Percentiles rank a stretch among this genome's conserved stretches.
Conservation (phyloP, 2,888 invertebrate species). For the Apeira syringaria region DNA sequence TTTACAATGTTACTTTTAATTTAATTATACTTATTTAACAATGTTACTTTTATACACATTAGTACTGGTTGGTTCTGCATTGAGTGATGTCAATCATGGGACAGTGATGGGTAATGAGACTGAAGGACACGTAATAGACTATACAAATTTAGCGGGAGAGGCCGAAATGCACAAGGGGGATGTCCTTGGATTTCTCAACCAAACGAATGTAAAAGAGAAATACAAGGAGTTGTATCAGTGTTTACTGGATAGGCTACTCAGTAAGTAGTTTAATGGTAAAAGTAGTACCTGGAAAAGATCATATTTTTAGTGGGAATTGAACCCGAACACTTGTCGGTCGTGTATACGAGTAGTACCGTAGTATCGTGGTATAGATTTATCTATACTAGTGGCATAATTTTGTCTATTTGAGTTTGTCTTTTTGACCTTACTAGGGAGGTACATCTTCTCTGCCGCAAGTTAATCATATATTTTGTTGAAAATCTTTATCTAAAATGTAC, state of each 20-base stretch:
- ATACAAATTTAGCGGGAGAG: conserved; percentile 55
- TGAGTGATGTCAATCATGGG: conserved; percentile 22
- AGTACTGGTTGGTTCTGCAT: conserved; percentile 12
- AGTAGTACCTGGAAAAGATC: too few relatives aligned
- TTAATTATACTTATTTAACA: not conserved
- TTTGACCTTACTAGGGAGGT: too few relatives aligned
- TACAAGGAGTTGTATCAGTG: conserved; percentile 58
- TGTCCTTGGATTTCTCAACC: conserved; percentile 60
- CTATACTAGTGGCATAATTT: too few relatives aligned
- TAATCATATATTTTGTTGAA: too few relatives aligned
- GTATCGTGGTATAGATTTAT: too few relatives aligned
- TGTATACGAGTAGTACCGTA: too few relatives aligned
- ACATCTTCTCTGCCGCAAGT: too few relatives aligned
- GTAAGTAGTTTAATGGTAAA: too few relatives aligned
- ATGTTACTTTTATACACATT: conserved; percentile 9
- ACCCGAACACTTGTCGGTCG: too few relatives aligned
- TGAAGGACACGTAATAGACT: conserved; percentile 55
- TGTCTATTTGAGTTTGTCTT: too few relatives aligned
- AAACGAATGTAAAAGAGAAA: conserved; percentile 47
- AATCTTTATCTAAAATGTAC: too few relatives aligned
- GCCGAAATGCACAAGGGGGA: conserved; percentile 62
- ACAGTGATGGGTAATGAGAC: conserved; percentile 13
- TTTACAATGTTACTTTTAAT: not conserved
- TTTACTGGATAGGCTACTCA: conserved; percentile 52
- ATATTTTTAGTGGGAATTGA: too few relatives aligned